Evolutionary conservation across 1,140 invertebrate species (phyloP).

Genomic region (Halyomorpha halys): DNA sequence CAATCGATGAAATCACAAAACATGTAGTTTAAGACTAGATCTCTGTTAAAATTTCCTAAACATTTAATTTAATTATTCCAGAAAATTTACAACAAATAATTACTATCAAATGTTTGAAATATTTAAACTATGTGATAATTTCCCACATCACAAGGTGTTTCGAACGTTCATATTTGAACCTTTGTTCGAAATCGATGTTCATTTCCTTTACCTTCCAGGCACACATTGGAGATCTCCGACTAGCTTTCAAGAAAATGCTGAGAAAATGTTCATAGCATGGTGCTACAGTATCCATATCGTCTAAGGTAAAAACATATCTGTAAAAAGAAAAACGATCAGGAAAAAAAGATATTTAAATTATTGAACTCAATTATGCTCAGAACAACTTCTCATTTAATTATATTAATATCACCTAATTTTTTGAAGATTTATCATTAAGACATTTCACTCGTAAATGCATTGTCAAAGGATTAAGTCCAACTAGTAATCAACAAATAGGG

Average conservation of each 20-base stretch:
- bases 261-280: constrained; percentile 78
- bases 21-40: too few species aligned
- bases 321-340: constrained; percentile 17
- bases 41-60: too few species aligned
- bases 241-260: constrained; percentile 43
- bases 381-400: too few species aligned
- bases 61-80: too few species aligned
- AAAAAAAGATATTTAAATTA: not conserved
- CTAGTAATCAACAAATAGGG: too few species aligned
- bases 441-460: too few species aligned
- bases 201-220: constrained; percentile 51
- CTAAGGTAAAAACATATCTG: constrained; percentile 67
- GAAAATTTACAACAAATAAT: not conserved
- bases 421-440: too few species aligned
- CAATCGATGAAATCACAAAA: too few species aligned
- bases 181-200: constrained; percentile 63
- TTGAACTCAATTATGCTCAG: not conserved
- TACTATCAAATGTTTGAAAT: constrained; percentile 13
- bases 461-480: too few species aligned
- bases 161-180: constrained; percentile 68
- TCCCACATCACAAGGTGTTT: constrained; percentile 66
- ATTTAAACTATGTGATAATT: constrained; percentile 37
- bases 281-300: constrained; percentile 64
- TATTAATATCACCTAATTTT: too few species aligned
- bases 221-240: constrained; percentile 37